Conservation (phyloP, 2,888 invertebrate genomes). For the Frankliniella fusca region DNA sequence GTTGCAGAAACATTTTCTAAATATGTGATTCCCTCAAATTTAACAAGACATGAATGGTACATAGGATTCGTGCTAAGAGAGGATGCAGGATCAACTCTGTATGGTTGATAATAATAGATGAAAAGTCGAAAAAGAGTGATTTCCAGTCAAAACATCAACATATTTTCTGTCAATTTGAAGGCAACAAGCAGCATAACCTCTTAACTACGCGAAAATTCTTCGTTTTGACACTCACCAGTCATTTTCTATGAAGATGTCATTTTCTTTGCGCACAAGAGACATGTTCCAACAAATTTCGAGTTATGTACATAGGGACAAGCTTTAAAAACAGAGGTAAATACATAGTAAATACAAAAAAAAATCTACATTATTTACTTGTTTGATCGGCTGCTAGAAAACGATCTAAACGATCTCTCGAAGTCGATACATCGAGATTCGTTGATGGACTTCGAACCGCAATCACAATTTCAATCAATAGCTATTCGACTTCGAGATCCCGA, state of each 20-base stretch:
- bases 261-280: background rate
- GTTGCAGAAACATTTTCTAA: background rate
- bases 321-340: background rate
- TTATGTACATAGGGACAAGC: background rate
- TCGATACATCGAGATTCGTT: no score
- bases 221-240: background rate
- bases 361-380: constrained; percentile 5
- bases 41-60: background rate
- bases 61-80: background rate
- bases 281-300: background rate
- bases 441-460: no score
- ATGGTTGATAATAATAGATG: background rate
- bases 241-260: background rate
- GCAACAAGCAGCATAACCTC: background rate
- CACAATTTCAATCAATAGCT: no score
- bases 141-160: background rate
- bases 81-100: background rate
- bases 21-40: background rate
- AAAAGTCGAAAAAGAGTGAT: background rate
- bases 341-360: no score
- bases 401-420: background rate
- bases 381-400: constrained; percentile 19
- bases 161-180: background rate
- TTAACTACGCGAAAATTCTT: background rate
- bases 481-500: background rate